phyloP scores from a whole-genome alignment of 37 sponge, comb jelly and placozoan genomes.

The Chondrosia reniformis region DNA sequence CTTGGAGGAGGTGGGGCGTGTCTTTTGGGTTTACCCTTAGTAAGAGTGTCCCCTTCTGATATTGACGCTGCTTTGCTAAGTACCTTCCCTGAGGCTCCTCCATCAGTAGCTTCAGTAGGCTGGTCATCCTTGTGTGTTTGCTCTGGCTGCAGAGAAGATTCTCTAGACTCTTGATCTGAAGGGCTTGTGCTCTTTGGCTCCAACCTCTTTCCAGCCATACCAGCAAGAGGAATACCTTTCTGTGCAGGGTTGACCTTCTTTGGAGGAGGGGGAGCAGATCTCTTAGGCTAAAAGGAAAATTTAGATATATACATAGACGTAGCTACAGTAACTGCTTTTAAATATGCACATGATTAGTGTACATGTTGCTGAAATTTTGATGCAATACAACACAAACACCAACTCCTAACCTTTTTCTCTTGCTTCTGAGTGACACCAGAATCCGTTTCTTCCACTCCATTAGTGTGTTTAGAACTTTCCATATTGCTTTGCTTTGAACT shows the following conservation, averaged over 20 bases:
- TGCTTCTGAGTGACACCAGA: too few relatives aligned
- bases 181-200: background rate
- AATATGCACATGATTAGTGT: too few relatives aligned
- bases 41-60: background rate
- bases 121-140: too few relatives aligned
- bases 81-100: too few relatives aligned
- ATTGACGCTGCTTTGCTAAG: background rate
- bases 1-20: background rate
- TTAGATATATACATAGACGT: too few relatives aligned
- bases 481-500: too few relatives aligned
- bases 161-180: background rate
- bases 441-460: too few relatives aligned
- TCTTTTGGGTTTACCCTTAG: background rate
- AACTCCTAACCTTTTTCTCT: too few relatives aligned
- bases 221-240: background rate
- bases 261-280: conserved; percentile 16
- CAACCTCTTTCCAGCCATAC: conserved; percentile 15
- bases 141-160: background rate
- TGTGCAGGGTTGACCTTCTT: background rate
- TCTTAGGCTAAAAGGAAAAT: conserved; percentile 22
- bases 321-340: too few relatives aligned
- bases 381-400: too few relatives aligned
- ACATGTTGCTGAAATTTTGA: too few relatives aligned
- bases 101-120: background rate
- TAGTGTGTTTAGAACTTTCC: too few relatives aligned